Conservation (phyloP, 2,113 vertebrate genomes). For the Amphiprion percula region DNA sequence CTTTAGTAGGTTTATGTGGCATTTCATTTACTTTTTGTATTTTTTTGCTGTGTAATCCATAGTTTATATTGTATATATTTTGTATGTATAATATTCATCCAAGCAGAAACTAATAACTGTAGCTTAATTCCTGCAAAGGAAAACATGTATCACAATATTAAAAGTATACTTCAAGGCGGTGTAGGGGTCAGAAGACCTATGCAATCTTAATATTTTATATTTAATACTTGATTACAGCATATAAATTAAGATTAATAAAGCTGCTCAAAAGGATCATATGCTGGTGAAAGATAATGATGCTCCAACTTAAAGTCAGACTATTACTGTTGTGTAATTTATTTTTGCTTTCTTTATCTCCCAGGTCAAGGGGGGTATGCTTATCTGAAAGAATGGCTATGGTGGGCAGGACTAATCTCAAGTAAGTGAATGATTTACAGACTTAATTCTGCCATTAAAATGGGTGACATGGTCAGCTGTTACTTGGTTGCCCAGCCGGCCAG, state of each 20-base stretch:
- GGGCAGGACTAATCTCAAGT: conserved; percentile 91
- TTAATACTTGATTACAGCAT: too few species aligned
- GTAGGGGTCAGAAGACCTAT: too few species aligned
- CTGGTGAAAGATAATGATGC: background rate
- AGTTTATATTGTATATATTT: background rate
- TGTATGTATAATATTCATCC: background rate
- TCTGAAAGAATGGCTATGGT: conserved; percentile 91
- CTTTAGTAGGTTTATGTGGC: background rate
- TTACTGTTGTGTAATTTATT: background rate
- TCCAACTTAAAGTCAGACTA: background rate
- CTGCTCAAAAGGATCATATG: too few species aligned
- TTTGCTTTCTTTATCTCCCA: conserved; percentile 48
- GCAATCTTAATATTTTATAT: too few species aligned
- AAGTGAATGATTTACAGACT: conserved; percentile 68
- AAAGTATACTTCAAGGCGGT: too few species aligned
- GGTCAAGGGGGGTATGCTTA: conserved; percentile 90
- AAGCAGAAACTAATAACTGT: background rate
- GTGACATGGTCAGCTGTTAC: background rate
- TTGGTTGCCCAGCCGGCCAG: conserved; percentile 1
- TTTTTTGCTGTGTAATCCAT: background rate
- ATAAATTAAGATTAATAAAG: too few species aligned
- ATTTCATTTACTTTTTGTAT: background rate
- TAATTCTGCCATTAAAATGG: background rate
- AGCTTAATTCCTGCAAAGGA: background rate
- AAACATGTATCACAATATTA: too few species aligned